A percentile compares a stretch with the other conserved stretches of the same genome.
These are phyloP conservation scores for Acestrorhynchus altus DNA, from an alignment of 2,797 vertebrate species.

Conservation along the genomic window DNA sequence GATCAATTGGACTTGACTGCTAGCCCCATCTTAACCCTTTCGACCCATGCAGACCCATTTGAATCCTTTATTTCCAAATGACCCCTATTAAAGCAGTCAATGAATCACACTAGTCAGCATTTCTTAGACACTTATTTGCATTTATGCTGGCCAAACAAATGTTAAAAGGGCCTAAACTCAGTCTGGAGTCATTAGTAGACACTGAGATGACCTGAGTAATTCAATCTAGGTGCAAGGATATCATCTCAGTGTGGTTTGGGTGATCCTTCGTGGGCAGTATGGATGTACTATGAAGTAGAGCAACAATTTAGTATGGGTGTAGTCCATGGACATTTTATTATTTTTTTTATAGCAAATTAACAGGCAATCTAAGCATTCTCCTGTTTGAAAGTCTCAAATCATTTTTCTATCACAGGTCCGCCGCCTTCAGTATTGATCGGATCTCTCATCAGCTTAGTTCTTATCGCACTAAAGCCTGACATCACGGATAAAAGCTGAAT, in stretches of 20 bases:
- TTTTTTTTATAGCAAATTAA: conserved; percentile 46
- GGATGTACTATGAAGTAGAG: conserved; percentile 29
- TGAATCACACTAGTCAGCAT: conserved; percentile 64
- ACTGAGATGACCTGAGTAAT: conserved; percentile 65
- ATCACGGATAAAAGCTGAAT: conserved; percentile 31
- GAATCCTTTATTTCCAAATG: conserved; percentile 47
- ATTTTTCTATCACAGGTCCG: conserved; percentile 42
- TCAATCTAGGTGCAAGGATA: conserved; percentile 58
- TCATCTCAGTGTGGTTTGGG: conserved; percentile 32
- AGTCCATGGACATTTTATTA: conserved; percentile 36
- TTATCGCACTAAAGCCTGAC: conserved; percentile 35
- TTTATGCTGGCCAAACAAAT: conserved; percentile 63
- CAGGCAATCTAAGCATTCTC: conserved; percentile 44
- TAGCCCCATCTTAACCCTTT: conserved; percentile 64
- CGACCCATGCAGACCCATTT: conserved; percentile 45
- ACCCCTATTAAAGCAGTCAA: conserved; percentile 68
- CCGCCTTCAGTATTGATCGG: conserved; percentile 47
- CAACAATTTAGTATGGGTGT: conserved; percentile 29
- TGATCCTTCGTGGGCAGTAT: conserved; percentile 18
- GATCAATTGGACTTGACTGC: conserved; percentile 66
- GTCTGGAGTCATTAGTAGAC: conserved; percentile 70
- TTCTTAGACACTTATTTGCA: conserved; percentile 71
- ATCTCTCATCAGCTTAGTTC: conserved; percentile 42
- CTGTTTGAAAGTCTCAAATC: conserved; percentile 43
- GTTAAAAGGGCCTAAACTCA: conserved; percentile 57